A percentile compares a stretch with the other conserved stretches of the same genome.
Conservation (phyloP, 2,797 vertebrate species). For the Pseudomugil tenellus region DNA sequence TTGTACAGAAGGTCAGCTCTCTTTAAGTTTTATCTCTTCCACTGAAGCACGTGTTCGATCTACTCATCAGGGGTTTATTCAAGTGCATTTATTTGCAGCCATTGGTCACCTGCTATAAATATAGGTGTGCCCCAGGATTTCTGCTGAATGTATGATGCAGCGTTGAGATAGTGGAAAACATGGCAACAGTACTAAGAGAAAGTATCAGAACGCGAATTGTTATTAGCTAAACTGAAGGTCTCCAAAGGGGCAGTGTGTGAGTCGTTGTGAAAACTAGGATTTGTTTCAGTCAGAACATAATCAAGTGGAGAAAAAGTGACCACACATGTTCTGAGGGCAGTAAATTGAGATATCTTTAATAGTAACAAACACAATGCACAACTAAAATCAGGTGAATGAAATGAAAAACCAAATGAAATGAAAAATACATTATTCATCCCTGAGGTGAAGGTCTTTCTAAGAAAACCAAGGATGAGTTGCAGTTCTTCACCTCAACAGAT, state of each 20-base stretch:
- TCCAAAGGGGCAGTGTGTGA: not conserved
- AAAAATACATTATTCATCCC: no score
- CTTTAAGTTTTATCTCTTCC: slow-evolving; percentile 12
- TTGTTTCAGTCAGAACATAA: not conserved
- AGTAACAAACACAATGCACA: not conserved
- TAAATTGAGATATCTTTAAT: not conserved
- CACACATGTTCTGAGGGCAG: not conserved
- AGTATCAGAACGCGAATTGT: not conserved
- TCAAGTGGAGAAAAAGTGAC: not conserved
- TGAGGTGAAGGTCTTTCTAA: not conserved
- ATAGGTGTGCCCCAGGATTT: slow-evolving; percentile 5
- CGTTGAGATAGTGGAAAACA: slow-evolving; percentile 18
- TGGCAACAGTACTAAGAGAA: slow-evolving; percentile 11
- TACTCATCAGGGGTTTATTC: slow-evolving; percentile 1
- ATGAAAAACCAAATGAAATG: no score
- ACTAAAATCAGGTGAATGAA: no score
- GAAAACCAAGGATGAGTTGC: no score
- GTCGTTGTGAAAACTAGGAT: not conserved
- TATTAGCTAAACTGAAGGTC: slow-evolving; percentile 10
- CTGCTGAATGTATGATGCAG: not conserved
- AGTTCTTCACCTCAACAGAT: not conserved
- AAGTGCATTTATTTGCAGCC: not conserved
- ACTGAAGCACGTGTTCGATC: slow-evolving; percentile 11
- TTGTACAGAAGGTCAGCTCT: slow-evolving; percentile 11
- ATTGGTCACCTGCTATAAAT: slow-evolving; percentile 18